A percentile compares a stretch with the other conserved stretches of the same genome.
Evolutionary conservation across 2,888 invertebrate genomes (phyloP).

Genomic region (Cantharis lateralis): DNA sequence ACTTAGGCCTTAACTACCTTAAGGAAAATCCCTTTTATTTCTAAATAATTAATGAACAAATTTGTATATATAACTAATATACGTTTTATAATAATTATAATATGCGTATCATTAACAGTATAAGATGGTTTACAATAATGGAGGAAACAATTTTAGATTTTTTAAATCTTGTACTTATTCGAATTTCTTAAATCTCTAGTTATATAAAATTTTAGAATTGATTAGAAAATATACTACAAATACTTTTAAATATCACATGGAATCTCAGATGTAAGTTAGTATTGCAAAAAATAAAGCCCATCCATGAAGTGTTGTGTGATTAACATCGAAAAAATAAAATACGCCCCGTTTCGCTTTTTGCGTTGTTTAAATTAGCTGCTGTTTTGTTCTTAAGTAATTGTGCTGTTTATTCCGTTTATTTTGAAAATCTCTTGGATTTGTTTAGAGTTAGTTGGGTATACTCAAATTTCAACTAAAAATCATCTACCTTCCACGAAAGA

Average conservation of each 20-base stretch:
- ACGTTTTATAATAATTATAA: neutral
- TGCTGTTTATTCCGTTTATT: neutral
- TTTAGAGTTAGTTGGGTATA: neutral
- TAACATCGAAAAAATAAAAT: neutral
- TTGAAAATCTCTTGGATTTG: neutral
- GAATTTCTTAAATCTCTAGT: slow-evolving; percentile 9
- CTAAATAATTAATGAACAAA: slow-evolving; percentile 9
- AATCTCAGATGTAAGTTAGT: slow-evolving; percentile 30
- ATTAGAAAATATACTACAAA: slow-evolving; percentile 19
- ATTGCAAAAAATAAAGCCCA: slow-evolving; percentile 22
- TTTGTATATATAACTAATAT: slow-evolving; percentile 2
- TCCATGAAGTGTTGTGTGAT: neutral
- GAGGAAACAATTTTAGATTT: slow-evolving; percentile 3
- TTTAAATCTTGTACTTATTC: neutral
- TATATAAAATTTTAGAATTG: slow-evolving; percentile 28
- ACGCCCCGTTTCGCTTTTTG: too few relatives aligned
- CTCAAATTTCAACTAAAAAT: neutral
- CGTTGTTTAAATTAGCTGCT: too few relatives aligned
- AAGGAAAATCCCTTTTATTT: slow-evolving; percentile 23
- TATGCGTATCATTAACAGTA: slow-evolving; percentile 8
- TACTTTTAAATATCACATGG: slow-evolving; percentile 37
- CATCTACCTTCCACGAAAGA: neutral
- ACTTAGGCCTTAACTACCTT: slow-evolving; percentile 37
- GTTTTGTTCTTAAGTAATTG: neutral
- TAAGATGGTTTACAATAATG: neutral